phyloP scores from a whole-genome alignment of 2,113 vertebrate genomes.

The Octodon degus region DNA sequence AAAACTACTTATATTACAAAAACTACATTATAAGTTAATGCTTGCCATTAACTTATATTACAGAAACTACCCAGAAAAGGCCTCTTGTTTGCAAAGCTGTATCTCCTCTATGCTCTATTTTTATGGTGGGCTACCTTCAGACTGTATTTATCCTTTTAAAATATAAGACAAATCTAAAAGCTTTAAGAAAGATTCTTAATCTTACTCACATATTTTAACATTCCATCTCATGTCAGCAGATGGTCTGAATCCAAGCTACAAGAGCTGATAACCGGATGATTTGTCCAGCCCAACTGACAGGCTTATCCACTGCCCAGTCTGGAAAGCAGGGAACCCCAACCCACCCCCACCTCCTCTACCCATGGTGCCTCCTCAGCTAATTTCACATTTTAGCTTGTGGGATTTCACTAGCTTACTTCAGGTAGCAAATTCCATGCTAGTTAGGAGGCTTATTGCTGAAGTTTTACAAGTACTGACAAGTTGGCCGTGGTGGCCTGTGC shows the following conservation, averaged over 20 bases:
- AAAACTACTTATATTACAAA: not conserved
- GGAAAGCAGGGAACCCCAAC: not conserved
- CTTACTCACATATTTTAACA: not conserved
- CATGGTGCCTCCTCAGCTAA: constrained; percentile 9
- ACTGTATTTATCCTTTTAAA: not conserved
- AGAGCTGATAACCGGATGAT: not conserved
- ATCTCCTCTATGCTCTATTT: not conserved
- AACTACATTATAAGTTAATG: not conserved
- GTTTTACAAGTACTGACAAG: not conserved
- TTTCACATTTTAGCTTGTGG: not conserved
- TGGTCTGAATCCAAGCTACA: not conserved
- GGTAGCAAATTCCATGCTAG: not conserved
- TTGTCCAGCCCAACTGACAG: not conserved
- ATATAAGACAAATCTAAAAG: not conserved
- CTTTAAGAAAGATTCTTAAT: not conserved
- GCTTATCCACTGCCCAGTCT: not conserved
- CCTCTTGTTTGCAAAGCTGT: not conserved
- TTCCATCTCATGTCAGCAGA: not conserved
- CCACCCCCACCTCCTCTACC: not conserved
- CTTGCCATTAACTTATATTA: not conserved
- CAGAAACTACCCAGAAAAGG: not conserved
- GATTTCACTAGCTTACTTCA: not conserved
- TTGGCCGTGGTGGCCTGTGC: not conserved
- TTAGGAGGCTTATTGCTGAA: not conserved
- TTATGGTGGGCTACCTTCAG: not conserved